phyloP scores from a whole-genome alignment of 2,797 vertebrate genomes.

The Sylvia borin region DNA sequence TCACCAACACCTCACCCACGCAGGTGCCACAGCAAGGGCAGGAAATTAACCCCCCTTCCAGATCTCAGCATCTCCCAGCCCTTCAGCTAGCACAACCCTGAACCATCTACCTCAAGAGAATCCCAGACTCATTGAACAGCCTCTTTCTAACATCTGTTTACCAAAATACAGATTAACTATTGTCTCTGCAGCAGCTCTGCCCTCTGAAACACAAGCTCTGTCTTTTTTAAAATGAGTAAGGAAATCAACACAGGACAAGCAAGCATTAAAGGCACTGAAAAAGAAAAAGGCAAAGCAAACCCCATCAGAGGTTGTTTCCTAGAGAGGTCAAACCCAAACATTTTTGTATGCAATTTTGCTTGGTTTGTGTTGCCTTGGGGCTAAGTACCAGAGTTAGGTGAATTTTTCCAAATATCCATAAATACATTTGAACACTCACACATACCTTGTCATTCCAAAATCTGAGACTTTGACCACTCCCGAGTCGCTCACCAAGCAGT shows the following conservation, averaged over 20 bases:
- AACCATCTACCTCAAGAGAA: neutral
- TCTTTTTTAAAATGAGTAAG: neutral
- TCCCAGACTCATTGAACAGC: neutral
- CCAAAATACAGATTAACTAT: neutral
- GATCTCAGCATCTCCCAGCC: neutral
- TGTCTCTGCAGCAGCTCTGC: neutral
- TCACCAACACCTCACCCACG: neutral
- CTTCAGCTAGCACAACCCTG: neutral
- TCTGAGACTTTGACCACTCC: conserved; percentile 93
- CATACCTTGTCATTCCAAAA: conserved; percentile 95
- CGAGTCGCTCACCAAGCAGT: conserved; percentile 89
- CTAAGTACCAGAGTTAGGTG: neutral
- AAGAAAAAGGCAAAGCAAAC: neutral
- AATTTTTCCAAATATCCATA: neutral
- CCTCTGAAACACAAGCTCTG: neutral
- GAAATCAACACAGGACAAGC: neutral
- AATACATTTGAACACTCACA: neutral
- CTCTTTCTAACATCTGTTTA: neutral
- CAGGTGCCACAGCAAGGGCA: neutral
- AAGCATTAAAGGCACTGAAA: neutral
- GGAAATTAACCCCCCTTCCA: neutral
- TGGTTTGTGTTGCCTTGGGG: neutral
- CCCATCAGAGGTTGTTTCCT: neutral
- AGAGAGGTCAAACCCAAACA: neutral
- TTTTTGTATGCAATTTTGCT: neutral